phyloP scores from a whole-genome alignment of 2,888 invertebrate genomes.

The Seira sanloemensis region DNA sequence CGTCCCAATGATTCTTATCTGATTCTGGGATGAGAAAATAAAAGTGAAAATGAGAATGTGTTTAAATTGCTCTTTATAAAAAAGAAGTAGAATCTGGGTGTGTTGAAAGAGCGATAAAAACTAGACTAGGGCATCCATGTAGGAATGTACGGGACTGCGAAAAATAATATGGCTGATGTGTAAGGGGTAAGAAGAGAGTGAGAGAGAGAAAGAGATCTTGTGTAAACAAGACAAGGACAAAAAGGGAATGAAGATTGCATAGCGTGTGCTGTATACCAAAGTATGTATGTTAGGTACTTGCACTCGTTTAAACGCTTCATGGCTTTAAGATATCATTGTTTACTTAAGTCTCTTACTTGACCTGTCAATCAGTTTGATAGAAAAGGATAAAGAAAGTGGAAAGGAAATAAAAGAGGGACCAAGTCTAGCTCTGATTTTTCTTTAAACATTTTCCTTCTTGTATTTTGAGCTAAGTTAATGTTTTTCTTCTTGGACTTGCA shows the following conservation, averaged over 20 bases:
- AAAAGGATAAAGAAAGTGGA: constrained; percentile 20
- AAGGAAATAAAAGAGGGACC: background rate
- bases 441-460: constrained; percentile 46
- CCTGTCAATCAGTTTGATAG: constrained; percentile 61
- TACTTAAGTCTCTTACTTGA: constrained; percentile 56
- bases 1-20: constrained; percentile 41
- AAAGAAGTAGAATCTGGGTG: too few species aligned
- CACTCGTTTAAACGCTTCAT: too few species aligned
- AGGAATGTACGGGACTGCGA: background rate
- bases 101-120: too few species aligned
- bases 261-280: too few species aligned
- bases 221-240: background rate
- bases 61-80: background rate
- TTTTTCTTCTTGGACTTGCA: constrained; percentile 31
- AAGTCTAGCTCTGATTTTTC: constrained; percentile 51
- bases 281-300: too few species aligned
- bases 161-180: background rate
- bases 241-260: background rate
- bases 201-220: background rate
- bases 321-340: too few species aligned
- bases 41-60: background rate
- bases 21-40: constrained; percentile 19
- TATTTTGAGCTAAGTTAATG: background rate
- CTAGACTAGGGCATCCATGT: too few species aligned
- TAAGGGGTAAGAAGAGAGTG: background rate